phyloP scores from a whole-genome alignment of 2,113 vertebrate genomes.

The Anthoscopus minutus region DNA sequence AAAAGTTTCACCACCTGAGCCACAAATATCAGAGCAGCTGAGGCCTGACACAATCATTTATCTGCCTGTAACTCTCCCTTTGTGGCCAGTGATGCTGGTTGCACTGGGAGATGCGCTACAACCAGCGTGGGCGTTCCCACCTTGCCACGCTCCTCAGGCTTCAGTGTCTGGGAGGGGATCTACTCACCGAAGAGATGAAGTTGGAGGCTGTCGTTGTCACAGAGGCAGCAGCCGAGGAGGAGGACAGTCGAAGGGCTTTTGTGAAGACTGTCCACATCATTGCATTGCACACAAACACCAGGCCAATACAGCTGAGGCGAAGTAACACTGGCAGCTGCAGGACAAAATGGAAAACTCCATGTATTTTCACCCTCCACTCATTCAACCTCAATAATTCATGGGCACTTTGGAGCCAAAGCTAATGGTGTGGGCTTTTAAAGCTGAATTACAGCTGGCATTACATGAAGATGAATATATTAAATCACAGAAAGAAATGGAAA shows the following conservation, averaged over 20 bases:
- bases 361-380: neutral
- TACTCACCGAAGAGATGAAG: conserved; percentile 89
- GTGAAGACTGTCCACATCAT: conserved; percentile 94
- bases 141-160: neutral
- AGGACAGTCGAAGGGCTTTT: conserved; percentile 87
- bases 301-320: conserved; percentile 68
- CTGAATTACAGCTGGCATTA: neutral
- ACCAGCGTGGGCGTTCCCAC: accelerated
- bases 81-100: accelerated
- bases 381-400: neutral
- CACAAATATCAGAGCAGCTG: accelerated
- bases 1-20: neutral
- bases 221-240: conserved; percentile 84
- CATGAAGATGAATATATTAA: neutral
- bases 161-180: neutral
- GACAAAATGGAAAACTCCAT: neutral
- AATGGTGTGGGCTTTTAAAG: neutral
- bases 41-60: neutral
- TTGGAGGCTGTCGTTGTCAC: conserved; percentile 90
- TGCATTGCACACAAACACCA: conserved; percentile 82
- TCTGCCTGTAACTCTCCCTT: neutral
- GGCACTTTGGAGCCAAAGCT: neutral
- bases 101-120: neutral
- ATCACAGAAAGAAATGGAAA: neutral
- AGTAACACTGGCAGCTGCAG: conserved; percentile 77